Conservation (phyloP, 2,888 invertebrate species). For the Mesorhabditis belari region DNA sequence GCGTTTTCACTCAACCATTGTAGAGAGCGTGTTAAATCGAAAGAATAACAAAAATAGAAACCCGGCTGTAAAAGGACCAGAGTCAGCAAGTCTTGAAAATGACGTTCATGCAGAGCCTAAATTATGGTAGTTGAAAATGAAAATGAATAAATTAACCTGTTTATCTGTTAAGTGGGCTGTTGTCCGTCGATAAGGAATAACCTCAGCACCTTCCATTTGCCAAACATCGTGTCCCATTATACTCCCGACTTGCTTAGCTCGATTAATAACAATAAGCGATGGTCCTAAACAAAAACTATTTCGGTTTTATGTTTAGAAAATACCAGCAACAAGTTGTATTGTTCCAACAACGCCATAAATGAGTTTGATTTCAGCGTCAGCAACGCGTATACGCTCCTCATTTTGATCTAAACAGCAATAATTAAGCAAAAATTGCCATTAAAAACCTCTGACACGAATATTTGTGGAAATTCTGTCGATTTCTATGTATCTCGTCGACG, state of each 20-base stretch:
- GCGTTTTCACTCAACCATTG: constrained; percentile 54
- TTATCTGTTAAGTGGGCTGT: constrained; percentile 75
- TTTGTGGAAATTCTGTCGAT: constrained; percentile 31
- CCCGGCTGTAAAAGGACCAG: constrained; percentile 74
- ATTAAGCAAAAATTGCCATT: neutral
- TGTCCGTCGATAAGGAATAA: constrained; percentile 75
- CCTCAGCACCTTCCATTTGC: constrained; percentile 50
- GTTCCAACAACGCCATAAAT: constrained; percentile 49
- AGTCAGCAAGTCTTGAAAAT: constrained; percentile 78
- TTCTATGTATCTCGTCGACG: constrained; percentile 32
- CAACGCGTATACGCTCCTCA: constrained; percentile 34
- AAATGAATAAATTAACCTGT: constrained; percentile 60
- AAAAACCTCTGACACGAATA: neutral
- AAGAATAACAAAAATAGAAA: constrained; percentile 83
- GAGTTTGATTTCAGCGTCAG: constrained; percentile 37
- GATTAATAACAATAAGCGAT: constrained; percentile 40
- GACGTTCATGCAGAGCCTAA: constrained; percentile 66
- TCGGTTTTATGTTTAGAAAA: neutral
- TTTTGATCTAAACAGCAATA: neutral
- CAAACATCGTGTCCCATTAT: constrained; percentile 47
- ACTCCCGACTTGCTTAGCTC: constrained; percentile 37
- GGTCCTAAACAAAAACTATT: constrained; percentile 9
- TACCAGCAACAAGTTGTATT: constrained; percentile 44
- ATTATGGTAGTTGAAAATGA: neutral
- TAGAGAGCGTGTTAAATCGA: constrained; percentile 25